Evolutionary conservation across 2,797 vertebrate genomes (phyloP), one percentile per base, ranked within the genome.

Genomic region (Mareca strepera): DNA sequence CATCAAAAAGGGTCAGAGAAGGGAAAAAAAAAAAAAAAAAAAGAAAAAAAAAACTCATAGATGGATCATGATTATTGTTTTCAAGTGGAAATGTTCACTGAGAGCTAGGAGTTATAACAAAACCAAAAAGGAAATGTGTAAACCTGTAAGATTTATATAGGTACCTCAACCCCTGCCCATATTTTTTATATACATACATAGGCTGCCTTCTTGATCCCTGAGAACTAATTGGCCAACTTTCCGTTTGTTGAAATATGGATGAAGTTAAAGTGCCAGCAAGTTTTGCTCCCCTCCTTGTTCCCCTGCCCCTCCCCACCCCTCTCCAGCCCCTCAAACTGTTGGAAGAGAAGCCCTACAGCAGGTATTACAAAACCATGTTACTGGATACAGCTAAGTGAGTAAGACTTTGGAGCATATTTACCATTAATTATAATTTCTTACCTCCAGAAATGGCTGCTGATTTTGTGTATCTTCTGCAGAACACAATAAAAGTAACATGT

Each of bases 181-280:
- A 12, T 2, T 35, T 72, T 60, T 33, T 17, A 22, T 50, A 28
- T 8, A 4, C 2, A 6, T 23, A 56, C 44, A 77, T 62, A 41
- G 60, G 60, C 15, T 5, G 3, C 29, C 9, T 17, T 74, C 25
- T 31, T 28, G 31, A 8, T 76, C 33, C 9, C 16, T 50, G 33
- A 28, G 64, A 56, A 52, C n/a, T n/a, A 35, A 11, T 8, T 26
- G 35, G 41, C 29, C 41, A 33, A 3, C 37, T 68, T 37, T 62
- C 22, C 2, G 4, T 44, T 86, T 0, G 0, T 52, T 77, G 64
- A 25, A 39, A 17, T 21, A 12, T 0, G 2, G 69, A 31, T 33
- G 33, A 62, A 91, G 35, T 25, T 76, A 28, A 77, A 67, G 44
- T 6, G 10, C n/a, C 56, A 76, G 52, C 63, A 63, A 8, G 4